Evolutionary conservation across 2,888 invertebrate genomes (phyloP).

Genomic region (Zeuzera pyrina): DNA sequence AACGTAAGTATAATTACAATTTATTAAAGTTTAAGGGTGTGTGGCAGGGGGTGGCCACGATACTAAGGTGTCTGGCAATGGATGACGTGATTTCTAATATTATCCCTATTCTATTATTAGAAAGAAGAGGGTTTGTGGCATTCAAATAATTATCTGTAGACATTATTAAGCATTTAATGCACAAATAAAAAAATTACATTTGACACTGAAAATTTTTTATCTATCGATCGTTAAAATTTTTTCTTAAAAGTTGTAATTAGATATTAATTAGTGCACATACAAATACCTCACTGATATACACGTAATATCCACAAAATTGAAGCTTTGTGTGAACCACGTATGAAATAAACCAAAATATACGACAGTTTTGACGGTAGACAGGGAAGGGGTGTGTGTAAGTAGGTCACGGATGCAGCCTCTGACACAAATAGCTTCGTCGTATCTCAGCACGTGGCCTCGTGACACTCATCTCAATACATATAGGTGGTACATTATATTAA

Average conservation of each 20-base stretch:
- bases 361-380: slow-evolving; percentile 31
- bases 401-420: slow-evolving; percentile 69
- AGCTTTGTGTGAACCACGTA: not conserved
- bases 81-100: too few species aligned
- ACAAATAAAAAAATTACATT: too few species aligned
- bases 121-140: not conserved
- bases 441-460: slow-evolving; percentile 56
- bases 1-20: too few species aligned
- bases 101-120: not conserved
- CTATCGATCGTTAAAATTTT: too few species aligned
- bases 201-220: too few species aligned
- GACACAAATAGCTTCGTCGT: slow-evolving; percentile 64
- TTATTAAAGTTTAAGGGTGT: too few species aligned
- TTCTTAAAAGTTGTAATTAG: not conserved
- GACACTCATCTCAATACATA: slow-evolving; percentile 22
- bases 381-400: slow-evolving; percentile 49
- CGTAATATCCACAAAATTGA: not conserved
- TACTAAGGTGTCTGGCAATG: too few species aligned
- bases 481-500: too few species aligned
- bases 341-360: slow-evolving; percentile 57
- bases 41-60: not conserved
- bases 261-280: not conserved
- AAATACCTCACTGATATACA: not conserved
- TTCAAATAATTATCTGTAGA: not conserved
- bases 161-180: too few species aligned